A percentile compares a stretch with the other conserved stretches of the same genome.
Conservation (phyloP, 2,797 vertebrate genomes). For the Acrocephalus scirpaceus region DNA sequence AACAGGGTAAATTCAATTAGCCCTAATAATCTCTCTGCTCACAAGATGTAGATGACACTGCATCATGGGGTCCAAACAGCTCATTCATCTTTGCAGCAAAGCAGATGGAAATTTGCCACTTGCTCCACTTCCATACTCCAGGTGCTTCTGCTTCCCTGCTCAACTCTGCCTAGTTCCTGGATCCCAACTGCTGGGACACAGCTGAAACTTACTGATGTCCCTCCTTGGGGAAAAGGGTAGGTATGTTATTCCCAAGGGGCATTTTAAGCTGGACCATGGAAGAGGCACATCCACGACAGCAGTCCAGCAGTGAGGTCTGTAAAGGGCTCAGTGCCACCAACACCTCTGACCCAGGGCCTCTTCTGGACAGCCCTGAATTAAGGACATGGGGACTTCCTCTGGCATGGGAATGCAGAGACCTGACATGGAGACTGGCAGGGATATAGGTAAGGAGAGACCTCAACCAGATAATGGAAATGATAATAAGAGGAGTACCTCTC, state of each 20-base stretch:
- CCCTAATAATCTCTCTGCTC: neutral
- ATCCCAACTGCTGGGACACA: rapidly evolving
- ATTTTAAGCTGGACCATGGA: neutral
- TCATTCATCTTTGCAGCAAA: neutral
- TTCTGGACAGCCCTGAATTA: neutral
- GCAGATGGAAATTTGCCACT: neutral
- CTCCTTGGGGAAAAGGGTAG: neutral
- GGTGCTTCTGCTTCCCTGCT: neutral
- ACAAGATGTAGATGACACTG: neutral
- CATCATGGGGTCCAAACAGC: neutral
- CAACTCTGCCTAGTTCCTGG: neutral
- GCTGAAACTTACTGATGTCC: neutral
- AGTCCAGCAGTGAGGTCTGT: neutral
- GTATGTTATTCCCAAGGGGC: neutral
- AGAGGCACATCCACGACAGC: neutral
- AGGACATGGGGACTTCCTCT: neutral
- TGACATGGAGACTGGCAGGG: neutral
- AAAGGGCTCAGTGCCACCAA: neutral
- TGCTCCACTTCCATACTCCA: neutral
- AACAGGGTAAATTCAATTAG: slow-evolving; percentile 30
- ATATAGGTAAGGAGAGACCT: neutral
- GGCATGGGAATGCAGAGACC: neutral
- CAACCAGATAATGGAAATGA: neutral
- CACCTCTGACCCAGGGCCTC: neutral
- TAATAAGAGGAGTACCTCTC: neutral